Evolutionary conservation across 2,797 vertebrate species (phyloP).

Genomic region (Schizopygopsis pylzovi): DNA sequence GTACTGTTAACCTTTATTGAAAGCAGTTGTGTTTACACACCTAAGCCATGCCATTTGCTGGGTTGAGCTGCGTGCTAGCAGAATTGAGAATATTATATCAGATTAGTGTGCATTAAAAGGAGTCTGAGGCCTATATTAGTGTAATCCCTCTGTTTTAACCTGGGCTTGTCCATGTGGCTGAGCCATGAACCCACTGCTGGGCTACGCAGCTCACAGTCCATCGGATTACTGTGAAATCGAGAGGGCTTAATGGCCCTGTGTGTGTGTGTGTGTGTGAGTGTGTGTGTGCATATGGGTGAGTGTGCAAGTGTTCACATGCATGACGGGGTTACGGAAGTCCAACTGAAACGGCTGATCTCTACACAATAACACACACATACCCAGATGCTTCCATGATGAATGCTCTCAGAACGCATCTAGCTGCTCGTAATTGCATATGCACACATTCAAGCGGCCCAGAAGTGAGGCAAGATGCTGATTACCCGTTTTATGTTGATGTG

Average conservation of each 20-base stretch:
- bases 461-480: constrained; percentile 44
- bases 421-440: constrained; percentile 34
- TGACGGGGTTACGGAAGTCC: constrained; percentile 45
- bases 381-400: constrained; percentile 35
- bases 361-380: constrained; percentile 17
- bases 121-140: constrained; percentile 63
- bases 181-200: constrained; percentile 47
- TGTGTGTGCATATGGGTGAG: constrained; percentile 32
- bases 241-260: constrained; percentile 56
- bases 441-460: constrained; percentile 15
- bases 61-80: constrained; percentile 47
- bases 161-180: constrained; percentile 49
- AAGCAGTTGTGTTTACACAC: constrained; percentile 52
- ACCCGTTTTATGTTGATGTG: constrained; percentile 43
- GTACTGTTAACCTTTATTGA: constrained; percentile 12
- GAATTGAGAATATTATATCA: constrained; percentile 66
- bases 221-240: constrained; percentile 64
- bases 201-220: constrained; percentile 43
- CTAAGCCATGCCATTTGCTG: constrained; percentile 48
- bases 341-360: constrained; percentile 31
- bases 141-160: constrained; percentile 66
- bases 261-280: constrained; percentile 15
- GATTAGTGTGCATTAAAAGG: constrained; percentile 69
- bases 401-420: constrained; percentile 35
- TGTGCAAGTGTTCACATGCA: constrained; percentile 53